A percentile compares a stretch with the other conserved stretches of the same genome.
Evolutionary conservation across 2,797 vertebrate genomes (phyloP).

Genomic region (Zalophus californianus): DNA sequence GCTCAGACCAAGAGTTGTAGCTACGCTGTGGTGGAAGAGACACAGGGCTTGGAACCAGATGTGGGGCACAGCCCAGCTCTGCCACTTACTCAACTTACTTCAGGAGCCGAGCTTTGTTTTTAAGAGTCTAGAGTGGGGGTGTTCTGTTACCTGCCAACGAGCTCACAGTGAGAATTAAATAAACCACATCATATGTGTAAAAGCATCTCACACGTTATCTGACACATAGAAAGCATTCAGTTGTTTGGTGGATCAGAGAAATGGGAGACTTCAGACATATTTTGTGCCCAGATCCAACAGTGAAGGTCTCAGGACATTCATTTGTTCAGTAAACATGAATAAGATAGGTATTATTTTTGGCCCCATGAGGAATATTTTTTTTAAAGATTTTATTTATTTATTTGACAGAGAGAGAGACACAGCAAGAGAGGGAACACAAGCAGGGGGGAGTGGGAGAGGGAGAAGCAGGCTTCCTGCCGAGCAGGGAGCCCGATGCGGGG

Average conservation of each 20-base stretch:
- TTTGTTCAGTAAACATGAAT: neutral
- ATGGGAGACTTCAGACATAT: neutral
- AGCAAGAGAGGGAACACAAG: no score
- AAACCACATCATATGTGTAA: neutral
- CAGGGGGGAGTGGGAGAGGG: no score
- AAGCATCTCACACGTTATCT: neutral
- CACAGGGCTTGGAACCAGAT: accelerated
- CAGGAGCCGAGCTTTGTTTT: neutral
- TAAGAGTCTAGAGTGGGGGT: neutral
- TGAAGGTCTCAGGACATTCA: neutral
- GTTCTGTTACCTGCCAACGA: neutral
- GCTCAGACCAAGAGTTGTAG: neutral
- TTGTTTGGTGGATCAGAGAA: neutral
- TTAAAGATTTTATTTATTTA: no score
- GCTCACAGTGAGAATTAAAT: neutral
- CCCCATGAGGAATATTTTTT: no score
- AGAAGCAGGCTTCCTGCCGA: no score
- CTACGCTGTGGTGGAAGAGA: neutral
- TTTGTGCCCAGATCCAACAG: neutral
- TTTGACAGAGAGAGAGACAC: no score
- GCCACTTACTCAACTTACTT: neutral
- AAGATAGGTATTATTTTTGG: neutral
- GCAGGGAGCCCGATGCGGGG: no score
- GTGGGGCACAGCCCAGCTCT: no score
- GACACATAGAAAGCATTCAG: neutral